Percentiles rank a stretch among this genome's conserved stretches.
phyloP scores from a whole-genome alignment of 2,113 vertebrate species.

The Scytalopus superciliaris region DNA sequence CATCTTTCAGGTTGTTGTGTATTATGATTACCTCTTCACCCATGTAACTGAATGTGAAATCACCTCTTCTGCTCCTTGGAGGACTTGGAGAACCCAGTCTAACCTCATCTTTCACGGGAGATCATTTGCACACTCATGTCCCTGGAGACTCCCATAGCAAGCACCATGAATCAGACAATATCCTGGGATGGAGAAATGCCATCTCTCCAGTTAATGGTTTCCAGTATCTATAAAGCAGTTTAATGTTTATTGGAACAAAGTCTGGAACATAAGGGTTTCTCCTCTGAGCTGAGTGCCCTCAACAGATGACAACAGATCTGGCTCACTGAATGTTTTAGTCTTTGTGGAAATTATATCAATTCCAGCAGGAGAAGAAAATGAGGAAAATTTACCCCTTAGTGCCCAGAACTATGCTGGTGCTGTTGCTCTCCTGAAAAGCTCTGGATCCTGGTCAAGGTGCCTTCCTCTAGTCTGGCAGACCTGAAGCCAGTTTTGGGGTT shows the following conservation, averaged over 20 bases:
- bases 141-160: not conserved
- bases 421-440: not conserved
- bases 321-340: conserved; percentile 19
- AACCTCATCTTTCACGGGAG: not conserved
- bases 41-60: not conserved
- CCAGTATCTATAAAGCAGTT: conserved; percentile 25
- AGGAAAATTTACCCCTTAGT: not conserved
- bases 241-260: conserved; percentile 44
- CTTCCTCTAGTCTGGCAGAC: not conserved
- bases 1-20: not conserved
- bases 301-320: conserved; percentile 51
- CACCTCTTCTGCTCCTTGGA: not conserved
- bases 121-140: not conserved
- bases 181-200: not conserved
- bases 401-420: not conserved
- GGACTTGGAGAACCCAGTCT: not conserved
- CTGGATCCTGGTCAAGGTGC: not conserved
- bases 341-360: conserved; percentile 36
- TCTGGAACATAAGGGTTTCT: conserved; percentile 53
- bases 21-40: not conserved
- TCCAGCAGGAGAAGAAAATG: not conserved
- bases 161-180: not conserved
- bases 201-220: conserved; percentile 1
- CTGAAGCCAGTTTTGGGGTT: not conserved
- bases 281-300: not conserved